Evolutionary conservation across 2,888 invertebrate species (phyloP), one percentile per base, ranked within the genome.

Genomic region (Drosophila parthenogenetica): DNA sequence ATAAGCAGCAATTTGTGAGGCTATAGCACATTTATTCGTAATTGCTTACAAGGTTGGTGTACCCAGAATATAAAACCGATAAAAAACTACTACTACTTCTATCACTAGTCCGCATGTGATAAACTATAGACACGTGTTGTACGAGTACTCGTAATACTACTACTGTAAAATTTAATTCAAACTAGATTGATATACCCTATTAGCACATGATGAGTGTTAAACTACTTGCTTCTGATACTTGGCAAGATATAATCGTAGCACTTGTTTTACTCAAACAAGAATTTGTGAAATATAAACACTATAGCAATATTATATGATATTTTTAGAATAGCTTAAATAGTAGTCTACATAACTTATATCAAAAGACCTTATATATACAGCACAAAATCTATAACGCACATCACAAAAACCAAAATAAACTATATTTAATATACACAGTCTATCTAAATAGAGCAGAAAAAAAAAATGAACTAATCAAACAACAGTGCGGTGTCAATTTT

Each of bases 291-390:
- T 55, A 63, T 43, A 57, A 29, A 64, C 76, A 77, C 73, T 72
- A 85, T 75, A 87, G 83, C 83, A 84, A 84, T 84, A 84, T 77
- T 85, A 77, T 58, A 73, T 82, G 87, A 83, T 83, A 83, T 79
- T 85, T 72, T 49, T 60, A 69, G 61, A 61, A 17, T 76, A 78
- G 46, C 39, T 46, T 42, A 63, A 55, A 39, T 1, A 29, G 29
- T 22, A 48, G n/a, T n/a, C 29, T 53, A 51, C 4, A 53, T 32
- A 51, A 54, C 11, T 14, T 58, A 61, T 49, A 58, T 64, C 53
- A 62, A 50, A 49, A 39, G 50, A 72, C 49, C 54, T 54, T 46
- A 54, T 66, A 49, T 72, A 62, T 69, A 82, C 69, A 66, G 85
- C 85, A 81, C 71, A 67, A 63, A 25, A 66, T 63, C 16, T 5